Evolutionary conservation across 2,797 vertebrate genomes (phyloP).

Genomic region (Taeniopygia guttata): DNA sequence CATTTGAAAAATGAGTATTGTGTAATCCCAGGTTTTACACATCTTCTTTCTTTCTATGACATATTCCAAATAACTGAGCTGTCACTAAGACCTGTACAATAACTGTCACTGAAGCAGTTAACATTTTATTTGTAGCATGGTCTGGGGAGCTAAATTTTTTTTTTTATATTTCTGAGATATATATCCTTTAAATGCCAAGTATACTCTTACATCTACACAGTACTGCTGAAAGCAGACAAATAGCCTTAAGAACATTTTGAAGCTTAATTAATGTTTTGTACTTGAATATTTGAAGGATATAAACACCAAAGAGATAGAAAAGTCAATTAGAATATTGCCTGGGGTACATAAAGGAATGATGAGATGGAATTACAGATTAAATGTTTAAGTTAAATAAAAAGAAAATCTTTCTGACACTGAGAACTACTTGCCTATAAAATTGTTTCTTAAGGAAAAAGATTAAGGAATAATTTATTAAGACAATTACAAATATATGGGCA

Average conservation of each 20-base stretch:
- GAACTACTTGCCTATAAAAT: not conserved
- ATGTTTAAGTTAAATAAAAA: not conserved
- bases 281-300: not conserved
- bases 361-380: not conserved
- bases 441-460: not conserved
- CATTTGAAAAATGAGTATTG: not conserved
- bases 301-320: not conserved
- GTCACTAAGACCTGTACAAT: not conserved
- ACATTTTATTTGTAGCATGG: not conserved
- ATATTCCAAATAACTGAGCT: not conserved
- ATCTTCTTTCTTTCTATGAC: not conserved
- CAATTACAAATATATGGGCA: not conserved
- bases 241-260: not conserved
- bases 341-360: not conserved
- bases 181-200: not conserved
- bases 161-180: not conserved
- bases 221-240: not conserved
- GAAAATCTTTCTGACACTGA: not conserved
- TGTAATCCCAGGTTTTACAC: not conserved
- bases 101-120: not conserved
- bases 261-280: not conserved
- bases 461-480: not conserved
- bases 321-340: not conserved
- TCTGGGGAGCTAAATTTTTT: not conserved
- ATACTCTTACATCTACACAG: not conserved